Evolutionary conservation across 2,113 vertebrate genomes (phyloP).

Genomic region (Elaphurus davidianus): DNA sequence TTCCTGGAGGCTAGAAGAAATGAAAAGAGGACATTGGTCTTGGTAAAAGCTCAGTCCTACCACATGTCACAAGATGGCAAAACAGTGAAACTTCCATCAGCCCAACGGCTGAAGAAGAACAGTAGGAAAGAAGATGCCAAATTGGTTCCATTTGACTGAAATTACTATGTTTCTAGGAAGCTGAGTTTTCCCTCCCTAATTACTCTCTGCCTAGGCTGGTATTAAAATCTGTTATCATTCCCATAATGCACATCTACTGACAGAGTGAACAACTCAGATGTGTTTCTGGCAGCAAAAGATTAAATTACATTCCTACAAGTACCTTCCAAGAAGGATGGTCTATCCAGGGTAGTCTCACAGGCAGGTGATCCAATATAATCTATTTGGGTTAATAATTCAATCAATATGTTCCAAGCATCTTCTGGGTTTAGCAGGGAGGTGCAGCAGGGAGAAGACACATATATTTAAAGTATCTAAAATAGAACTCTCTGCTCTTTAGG

Average conservation of each 20-base stretch:
- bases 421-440: background rate
- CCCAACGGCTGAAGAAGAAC: background rate
- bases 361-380: background rate
- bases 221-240: background rate
- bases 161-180: background rate
- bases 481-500: background rate
- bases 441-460: background rate
- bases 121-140: background rate
- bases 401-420: rapidly evolving
- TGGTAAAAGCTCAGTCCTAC: background rate
- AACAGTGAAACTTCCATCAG: too few species aligned
- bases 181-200: background rate
- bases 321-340: background rate
- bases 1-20: constrained; percentile 88
- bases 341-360: background rate
- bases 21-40: constrained; percentile 56
- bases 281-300: background rate
- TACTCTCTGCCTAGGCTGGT: background rate
- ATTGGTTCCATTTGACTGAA: background rate
- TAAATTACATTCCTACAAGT: background rate
- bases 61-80: background rate
- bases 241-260: background rate
- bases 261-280: too few species aligned
- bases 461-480: background rate
- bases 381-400: background rate